Percentiles rank a stretch among this genome's conserved stretches.
These are phyloP conservation scores for Atrina japonica DNA, from an alignment of 2,888 invertebrate species.

Conservation along the genomic window DNA sequence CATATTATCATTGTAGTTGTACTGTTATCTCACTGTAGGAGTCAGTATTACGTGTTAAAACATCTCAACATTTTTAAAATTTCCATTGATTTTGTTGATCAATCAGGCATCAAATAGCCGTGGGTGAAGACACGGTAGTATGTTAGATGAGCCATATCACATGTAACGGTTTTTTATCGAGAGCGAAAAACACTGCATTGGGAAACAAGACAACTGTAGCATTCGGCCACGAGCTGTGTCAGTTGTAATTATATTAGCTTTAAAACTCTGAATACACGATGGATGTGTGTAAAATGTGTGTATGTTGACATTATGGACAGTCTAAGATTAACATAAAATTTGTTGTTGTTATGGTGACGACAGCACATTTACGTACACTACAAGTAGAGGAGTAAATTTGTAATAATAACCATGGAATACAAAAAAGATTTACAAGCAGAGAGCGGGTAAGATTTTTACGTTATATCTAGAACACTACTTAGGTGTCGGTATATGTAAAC, in stretches of 20 bases:
- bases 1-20: no score
- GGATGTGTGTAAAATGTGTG: neutral
- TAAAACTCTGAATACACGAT: no score
- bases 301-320: slow-evolving; percentile 10
- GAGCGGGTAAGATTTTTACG: no score
- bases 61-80: no score
- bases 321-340: slow-evolving; percentile 33
- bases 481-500: no score
- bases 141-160: neutral
- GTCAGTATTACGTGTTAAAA: no score
- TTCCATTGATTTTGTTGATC: neutral
- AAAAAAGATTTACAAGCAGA: no score
- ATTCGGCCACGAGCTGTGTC: neutral
- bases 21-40: no score
- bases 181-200: neutral
- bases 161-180: neutral
- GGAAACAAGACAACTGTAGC: neutral
- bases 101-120: neutral
- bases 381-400: no score
- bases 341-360: slow-evolving; percentile 23
- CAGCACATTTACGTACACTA: neutral
- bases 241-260: no score
- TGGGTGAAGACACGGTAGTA: neutral
- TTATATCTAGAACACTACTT: no score
- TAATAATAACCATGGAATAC: no score